Evolutionary conservation across 2,888 invertebrate species (phyloP).

Genomic region (Tipula helvola): DNA sequence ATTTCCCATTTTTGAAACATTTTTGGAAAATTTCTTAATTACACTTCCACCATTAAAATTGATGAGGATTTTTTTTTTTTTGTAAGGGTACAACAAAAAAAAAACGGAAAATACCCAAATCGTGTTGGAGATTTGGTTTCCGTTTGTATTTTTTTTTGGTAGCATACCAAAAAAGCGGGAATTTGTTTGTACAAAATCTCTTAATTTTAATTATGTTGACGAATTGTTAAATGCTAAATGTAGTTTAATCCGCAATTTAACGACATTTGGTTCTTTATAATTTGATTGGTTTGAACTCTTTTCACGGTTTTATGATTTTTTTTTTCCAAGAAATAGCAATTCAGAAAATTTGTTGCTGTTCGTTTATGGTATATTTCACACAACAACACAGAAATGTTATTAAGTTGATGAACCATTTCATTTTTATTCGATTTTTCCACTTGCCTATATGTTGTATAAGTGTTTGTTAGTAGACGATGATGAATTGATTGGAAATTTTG

Average conservation of each 20-base stretch:
- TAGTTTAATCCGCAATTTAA: too few relatives aligned
- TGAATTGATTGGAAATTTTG: neutral
- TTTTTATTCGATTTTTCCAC: neutral
- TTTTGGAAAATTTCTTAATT: neutral
- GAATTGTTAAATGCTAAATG: too few relatives aligned
- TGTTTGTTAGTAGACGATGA: neutral
- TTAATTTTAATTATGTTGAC: too few relatives aligned
- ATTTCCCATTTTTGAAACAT: neutral
- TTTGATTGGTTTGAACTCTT: neutral
- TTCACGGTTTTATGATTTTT: neutral
- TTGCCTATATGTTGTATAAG: neutral
- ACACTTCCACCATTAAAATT: neutral
- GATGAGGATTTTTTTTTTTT: neutral
- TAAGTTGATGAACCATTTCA: neutral
- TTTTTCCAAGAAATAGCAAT: neutral
- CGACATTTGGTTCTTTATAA: neutral
- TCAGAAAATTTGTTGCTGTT: neutral
- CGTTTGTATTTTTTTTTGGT: neutral
- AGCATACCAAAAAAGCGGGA: neutral
- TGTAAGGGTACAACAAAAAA: neutral
- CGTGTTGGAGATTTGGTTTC: neutral
- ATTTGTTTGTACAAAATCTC: too few relatives aligned
- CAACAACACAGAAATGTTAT: neutral
- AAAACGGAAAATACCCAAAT: neutral
- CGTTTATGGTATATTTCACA: neutral